Conservation (phyloP, 2,113 vertebrate genomes). For the Muscicapa adusta region DNA sequence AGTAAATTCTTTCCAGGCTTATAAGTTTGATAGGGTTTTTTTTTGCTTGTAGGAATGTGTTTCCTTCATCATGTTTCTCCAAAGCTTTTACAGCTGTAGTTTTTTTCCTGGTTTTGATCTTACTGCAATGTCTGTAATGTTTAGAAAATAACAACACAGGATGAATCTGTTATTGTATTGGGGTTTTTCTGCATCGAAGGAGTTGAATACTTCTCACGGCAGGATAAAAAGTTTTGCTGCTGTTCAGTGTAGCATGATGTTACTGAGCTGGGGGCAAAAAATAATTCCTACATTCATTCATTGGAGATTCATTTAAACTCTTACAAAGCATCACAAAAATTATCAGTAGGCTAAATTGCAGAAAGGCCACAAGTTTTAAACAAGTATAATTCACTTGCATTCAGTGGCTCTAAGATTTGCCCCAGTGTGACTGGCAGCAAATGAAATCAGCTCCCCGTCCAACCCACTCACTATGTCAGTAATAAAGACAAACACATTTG, state of each 20-base stretch:
- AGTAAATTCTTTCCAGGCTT: background rate
- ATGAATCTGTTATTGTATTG: background rate
- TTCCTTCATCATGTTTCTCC: background rate
- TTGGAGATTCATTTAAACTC: background rate
- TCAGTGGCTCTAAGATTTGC: background rate
- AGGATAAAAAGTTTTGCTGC: background rate
- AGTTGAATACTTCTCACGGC: background rate
- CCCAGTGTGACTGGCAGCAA: background rate
- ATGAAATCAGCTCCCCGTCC: background rate
- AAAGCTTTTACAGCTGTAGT: background rate
- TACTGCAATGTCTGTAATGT: background rate
- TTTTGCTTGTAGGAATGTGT: background rate
- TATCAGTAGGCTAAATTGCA: background rate
- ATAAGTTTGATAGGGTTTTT: background rate
- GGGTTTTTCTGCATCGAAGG: background rate
- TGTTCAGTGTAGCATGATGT: background rate
- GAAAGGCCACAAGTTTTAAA: background rate
- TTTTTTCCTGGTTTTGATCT: background rate
- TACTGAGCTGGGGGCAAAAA: background rate
- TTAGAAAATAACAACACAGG: background rate
- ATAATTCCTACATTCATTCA: background rate
- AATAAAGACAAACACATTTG: slow-evolving; percentile 52
- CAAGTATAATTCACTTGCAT: background rate
- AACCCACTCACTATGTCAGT: background rate
- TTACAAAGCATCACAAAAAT: background rate